Conservation (phyloP, 2,888 invertebrate genomes). For the Exephanes ischioxanthus region DNA sequence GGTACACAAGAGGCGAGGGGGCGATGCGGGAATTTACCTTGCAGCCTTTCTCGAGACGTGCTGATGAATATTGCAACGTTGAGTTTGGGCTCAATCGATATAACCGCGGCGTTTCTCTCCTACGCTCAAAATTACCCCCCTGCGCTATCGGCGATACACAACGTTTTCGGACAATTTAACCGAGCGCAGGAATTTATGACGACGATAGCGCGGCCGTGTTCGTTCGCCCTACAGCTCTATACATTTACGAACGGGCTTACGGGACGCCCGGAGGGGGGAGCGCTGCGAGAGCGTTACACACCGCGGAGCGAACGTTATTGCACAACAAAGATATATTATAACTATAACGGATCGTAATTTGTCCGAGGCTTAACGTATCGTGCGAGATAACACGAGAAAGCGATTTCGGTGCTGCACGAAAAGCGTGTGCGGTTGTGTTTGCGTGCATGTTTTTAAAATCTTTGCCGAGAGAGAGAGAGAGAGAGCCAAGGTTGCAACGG, state of each 20-base stretch:
- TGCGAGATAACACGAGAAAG: slow-evolving; percentile 41
- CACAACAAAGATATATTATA: slow-evolving; percentile 14
- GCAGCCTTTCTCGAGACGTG: slow-evolving; percentile 49
- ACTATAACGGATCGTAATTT: slow-evolving; percentile 16
- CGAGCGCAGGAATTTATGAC: slow-evolving; percentile 7
- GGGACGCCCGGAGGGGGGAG: slow-evolving; percentile 11
- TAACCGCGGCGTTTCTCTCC: slow-evolving; percentile 47
- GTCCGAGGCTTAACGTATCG: slow-evolving; percentile 39
- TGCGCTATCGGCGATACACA: too few species aligned
- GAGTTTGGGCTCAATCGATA: slow-evolving; percentile 69
- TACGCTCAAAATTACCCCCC: background rate
- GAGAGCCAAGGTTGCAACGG: background rate
- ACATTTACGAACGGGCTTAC: slow-evolving; percentile 1
- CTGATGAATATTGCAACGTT: slow-evolving; percentile 63
- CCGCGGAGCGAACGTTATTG: slow-evolving; percentile 23
- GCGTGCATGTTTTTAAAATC: slow-evolving; percentile 26
- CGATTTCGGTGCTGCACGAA: slow-evolving; percentile 45
- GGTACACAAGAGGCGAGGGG: background rate
- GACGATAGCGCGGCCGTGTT: background rate
- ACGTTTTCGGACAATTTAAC: too few species aligned
- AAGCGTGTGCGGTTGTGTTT: slow-evolving; percentile 11
- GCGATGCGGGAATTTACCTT: slow-evolving; percentile 48
- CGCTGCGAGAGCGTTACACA: slow-evolving; percentile 13
- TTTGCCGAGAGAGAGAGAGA: background rate
- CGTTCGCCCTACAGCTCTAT: background rate